Evolutionary conservation across 2,888 invertebrate species (phyloP).

Genomic region (Ferdinandea cuprea): DNA sequence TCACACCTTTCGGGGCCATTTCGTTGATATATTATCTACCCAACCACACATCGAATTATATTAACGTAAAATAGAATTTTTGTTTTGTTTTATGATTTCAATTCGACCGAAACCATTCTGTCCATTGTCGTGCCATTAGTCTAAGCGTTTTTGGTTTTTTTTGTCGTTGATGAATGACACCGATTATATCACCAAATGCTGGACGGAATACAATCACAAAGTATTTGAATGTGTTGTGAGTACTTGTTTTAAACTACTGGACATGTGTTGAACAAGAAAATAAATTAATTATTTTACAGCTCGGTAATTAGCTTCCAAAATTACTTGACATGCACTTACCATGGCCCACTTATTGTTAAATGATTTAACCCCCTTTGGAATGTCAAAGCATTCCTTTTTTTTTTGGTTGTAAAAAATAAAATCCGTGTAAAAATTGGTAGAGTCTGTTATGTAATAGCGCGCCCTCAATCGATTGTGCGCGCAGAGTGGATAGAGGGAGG

Average conservation of each 20-base stretch:
- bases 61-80: too few species aligned
- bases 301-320: conserved; percentile 60
- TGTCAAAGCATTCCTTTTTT: conserved; percentile 14
- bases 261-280: background rate
- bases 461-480: background rate
- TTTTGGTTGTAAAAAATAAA: conserved; percentile 37
- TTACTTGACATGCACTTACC: conserved; percentile 50
- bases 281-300: conserved; percentile 29
- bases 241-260: background rate
- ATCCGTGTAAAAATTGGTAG: conserved; percentile 35
- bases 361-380: conserved; percentile 26
- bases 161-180: background rate
- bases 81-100: too few species aligned
- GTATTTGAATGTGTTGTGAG: background rate
- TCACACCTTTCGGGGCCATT: too few species aligned
- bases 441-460: conserved; percentile 29
- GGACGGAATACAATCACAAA: background rate
- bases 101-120: background rate
- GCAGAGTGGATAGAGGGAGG: background rate
- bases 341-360: conserved; percentile 17
- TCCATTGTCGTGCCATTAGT: background rate
- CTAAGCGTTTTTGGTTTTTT: background rate
- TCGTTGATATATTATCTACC: too few species aligned
- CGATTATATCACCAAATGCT: background rate
- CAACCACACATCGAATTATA: too few species aligned